A percentile compares a stretch with the other conserved stretches of the same genome.
Conservation (phyloP, 2,113 vertebrate genomes). For the Chaenogobius annularis region DNA sequence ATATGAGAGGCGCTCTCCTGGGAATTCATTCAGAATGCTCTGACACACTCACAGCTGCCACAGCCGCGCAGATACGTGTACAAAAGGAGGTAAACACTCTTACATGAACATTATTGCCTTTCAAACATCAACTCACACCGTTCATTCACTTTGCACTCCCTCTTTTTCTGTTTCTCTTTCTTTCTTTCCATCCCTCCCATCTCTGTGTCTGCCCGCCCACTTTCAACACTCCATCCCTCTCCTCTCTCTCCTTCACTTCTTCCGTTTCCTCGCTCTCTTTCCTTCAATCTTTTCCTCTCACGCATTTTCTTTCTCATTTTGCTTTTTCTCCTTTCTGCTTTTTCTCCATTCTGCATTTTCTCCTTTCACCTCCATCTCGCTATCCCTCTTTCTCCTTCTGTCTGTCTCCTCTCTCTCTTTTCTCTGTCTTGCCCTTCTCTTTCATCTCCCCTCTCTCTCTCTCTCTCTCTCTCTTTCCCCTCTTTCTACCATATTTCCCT, state of each 20-base stretch:
- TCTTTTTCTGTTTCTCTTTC: not conserved
- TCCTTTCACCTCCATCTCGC: not conserved
- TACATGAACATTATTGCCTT: slow-evolving; percentile 13
- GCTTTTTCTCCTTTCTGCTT: too few species aligned
- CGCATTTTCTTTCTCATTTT: too few species aligned
- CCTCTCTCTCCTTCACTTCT: not conserved
- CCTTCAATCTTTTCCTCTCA: not conserved
- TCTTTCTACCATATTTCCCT: not conserved
- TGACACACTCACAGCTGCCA: slow-evolving; percentile 12
- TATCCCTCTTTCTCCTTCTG: not conserved
- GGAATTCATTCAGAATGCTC: slow-evolving; percentile 27
- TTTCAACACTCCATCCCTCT: not conserved
- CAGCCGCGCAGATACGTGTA: slow-evolving; percentile 14
- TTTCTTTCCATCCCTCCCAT: not conserved
- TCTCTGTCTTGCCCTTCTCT: too few species aligned
- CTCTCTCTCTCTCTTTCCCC: too few species aligned
- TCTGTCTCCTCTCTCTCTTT: too few species aligned
- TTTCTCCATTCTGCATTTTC: too few species aligned
- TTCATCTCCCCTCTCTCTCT: too few species aligned
- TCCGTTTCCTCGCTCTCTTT: not conserved
- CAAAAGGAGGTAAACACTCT: slow-evolving; percentile 34
- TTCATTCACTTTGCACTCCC: slow-evolving; percentile 23
- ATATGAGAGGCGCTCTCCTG: slow-evolving; percentile 14
- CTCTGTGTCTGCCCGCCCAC: not conserved
- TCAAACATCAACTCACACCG: slow-evolving; percentile 18